Conservation (phyloP, 92 coral and sea anemone genomes). For the Blastomussa wellsi region DNA sequence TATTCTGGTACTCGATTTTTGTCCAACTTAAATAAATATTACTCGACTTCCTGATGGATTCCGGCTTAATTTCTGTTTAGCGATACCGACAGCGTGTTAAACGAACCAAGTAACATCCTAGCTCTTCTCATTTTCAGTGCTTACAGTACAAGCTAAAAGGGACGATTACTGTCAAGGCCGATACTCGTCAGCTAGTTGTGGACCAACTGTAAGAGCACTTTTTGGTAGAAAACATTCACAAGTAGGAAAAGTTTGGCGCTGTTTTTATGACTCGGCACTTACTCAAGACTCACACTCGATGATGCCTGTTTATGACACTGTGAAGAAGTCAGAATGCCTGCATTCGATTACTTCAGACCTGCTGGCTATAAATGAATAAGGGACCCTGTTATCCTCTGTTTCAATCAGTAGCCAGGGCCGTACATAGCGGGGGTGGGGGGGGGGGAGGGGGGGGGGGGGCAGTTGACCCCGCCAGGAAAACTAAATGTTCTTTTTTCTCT, state of each 20-base stretch:
- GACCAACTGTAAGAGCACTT: background rate
- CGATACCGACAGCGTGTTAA: background rate
- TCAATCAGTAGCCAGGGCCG: too few species aligned
- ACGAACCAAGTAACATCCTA: background rate
- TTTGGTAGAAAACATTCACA: background rate
- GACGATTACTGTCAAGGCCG: background rate
- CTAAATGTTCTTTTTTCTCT: too few species aligned
- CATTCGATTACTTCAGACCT: background rate
- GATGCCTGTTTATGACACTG: background rate
- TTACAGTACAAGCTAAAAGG: background rate
- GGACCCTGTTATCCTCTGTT: background rate
- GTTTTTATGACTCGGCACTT: conserved; percentile 1
- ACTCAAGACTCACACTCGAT: background rate
- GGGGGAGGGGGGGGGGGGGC: too few species aligned
- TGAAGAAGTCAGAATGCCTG: background rate
- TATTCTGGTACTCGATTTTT: too few species aligned
- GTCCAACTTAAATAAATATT: too few species aligned
- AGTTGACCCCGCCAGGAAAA: too few species aligned
- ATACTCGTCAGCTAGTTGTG: background rate
- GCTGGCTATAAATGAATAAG: background rate
- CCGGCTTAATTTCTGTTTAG: too few species aligned
- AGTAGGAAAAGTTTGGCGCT: conserved; percentile 32
- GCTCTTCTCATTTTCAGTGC: background rate
- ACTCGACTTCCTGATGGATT: too few species aligned
- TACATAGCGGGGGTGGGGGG: too few species aligned